Conservation (phyloP, 2,888 invertebrate genomes). For the Atrina japonica region DNA sequence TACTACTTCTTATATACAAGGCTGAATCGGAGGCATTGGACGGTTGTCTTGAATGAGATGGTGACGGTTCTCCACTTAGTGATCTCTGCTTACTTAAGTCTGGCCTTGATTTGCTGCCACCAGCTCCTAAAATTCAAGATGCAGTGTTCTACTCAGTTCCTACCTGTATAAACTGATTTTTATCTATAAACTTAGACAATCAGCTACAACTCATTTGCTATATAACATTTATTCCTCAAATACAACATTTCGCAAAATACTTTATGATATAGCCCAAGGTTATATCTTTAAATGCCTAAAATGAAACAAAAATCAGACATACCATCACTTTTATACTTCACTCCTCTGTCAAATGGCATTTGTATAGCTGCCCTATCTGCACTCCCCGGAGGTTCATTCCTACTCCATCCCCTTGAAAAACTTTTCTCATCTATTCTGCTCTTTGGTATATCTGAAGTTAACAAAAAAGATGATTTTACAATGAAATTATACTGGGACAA, state of each 20-base stretch:
- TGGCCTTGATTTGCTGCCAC: conserved; percentile 64
- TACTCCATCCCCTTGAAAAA: conserved; percentile 75
- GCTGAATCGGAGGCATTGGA: conserved; percentile 68
- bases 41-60: conserved; percentile 70
- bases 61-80: conserved; percentile 76
- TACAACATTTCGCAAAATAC: no score
- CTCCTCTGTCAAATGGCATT: conserved; percentile 67
- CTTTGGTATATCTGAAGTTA: conserved; percentile 43
- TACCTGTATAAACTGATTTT: no score
- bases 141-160: no score
- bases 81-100: conserved; percentile 73
- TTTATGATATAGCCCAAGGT: no score
- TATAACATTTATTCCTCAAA: conserved; percentile 4
- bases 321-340: conserved; percentile 75
- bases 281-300: no score
- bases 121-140: conserved; percentile 63
- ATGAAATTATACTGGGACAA: no score
- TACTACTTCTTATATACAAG: conserved; percentile 70
- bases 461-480: no score
- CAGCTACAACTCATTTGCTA: neutral
- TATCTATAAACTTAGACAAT: neutral
- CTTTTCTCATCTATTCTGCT: conserved; percentile 64
- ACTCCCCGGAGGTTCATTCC: conserved; percentile 63
- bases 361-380: conserved; percentile 48
- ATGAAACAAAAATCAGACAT: no score